Percentiles rank a stretch among this genome's conserved stretches.
Conservation (phyloP, 1,140 invertebrate species). For the Euura lappo region DNA sequence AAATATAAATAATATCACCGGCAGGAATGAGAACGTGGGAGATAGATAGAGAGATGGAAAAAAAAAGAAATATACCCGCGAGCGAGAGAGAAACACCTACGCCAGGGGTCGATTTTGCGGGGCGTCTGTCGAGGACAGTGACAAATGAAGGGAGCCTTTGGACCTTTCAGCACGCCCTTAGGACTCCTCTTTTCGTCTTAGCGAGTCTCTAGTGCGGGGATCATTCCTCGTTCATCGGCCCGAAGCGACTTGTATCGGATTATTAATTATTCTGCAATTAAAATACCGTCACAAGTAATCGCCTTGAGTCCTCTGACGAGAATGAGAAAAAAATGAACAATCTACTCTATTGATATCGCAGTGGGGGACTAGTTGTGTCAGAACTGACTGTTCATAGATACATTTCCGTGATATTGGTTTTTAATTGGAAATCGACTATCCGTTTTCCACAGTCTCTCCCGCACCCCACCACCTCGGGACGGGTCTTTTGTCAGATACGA, state of each 20-base stretch:
- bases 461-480: conserved; percentile 29
- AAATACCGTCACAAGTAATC: not conserved
- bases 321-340: not conserved
- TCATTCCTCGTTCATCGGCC: not conserved
- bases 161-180: conserved; percentile 44
- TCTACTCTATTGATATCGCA: not conserved
- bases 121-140: conserved; percentile 53
- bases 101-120: conserved; percentile 51
- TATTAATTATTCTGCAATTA: not conserved
- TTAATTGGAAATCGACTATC: not conserved
- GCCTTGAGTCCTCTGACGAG: too few species aligned
- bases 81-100: conserved; percentile 25
- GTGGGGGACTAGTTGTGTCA: too few species aligned
- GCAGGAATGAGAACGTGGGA: conserved; percentile 9
- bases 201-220: not conserved
- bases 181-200: conserved; percentile 6
- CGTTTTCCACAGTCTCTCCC: not conserved
- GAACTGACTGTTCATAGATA: too few species aligned
- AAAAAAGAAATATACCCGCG: conserved; percentile 2
- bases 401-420: not conserved
- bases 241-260: not conserved
- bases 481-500: conserved; percentile 45
- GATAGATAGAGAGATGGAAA: conserved; percentile 18
- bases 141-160: conserved; percentile 43
- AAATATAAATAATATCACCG: conserved; percentile 27